Evolutionary conservation across 1,140 invertebrate genomes (phyloP).

Genomic region (Arion vulgaris): DNA sequence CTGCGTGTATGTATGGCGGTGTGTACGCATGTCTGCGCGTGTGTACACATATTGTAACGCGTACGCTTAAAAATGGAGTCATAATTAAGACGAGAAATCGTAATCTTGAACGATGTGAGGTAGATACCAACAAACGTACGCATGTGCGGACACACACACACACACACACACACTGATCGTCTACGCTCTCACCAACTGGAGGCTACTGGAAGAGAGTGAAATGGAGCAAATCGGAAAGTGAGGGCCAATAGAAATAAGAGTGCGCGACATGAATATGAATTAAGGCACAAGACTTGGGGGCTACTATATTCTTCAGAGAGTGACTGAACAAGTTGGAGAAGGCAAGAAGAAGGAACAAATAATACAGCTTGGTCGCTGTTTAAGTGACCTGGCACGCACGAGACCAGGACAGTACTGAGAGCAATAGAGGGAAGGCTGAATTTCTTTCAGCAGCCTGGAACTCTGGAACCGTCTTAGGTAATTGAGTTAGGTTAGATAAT

Average conservation of each 20-base stretch:
- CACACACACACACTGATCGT: neutral
- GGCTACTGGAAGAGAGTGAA: neutral
- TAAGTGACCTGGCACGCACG: neutral
- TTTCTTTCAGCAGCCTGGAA: constrained; percentile 39
- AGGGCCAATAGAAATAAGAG: neutral
- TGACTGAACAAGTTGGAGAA: constrained; percentile 31
- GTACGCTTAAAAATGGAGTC: no score
- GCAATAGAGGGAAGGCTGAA: neutral
- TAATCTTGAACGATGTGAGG: no score
- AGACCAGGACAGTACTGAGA: neutral
- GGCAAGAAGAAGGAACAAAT: neutral
- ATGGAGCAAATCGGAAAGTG: constrained; percentile 11
- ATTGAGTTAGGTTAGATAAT: constrained; percentile 57
- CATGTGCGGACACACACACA: no score
- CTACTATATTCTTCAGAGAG: neutral
- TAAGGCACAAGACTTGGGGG: neutral
- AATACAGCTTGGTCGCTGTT: neutral
- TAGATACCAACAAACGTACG: neutral
- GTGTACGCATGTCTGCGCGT: no score
- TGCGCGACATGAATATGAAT: neutral
- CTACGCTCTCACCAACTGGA: neutral
- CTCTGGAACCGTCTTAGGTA: constrained; percentile 45
- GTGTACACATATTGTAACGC: no score
- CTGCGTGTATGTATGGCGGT: no score
- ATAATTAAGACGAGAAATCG: no score